phyloP scores from a whole-genome alignment of 2,888 invertebrate genomes.

The Eustalomyia histrio region DNA sequence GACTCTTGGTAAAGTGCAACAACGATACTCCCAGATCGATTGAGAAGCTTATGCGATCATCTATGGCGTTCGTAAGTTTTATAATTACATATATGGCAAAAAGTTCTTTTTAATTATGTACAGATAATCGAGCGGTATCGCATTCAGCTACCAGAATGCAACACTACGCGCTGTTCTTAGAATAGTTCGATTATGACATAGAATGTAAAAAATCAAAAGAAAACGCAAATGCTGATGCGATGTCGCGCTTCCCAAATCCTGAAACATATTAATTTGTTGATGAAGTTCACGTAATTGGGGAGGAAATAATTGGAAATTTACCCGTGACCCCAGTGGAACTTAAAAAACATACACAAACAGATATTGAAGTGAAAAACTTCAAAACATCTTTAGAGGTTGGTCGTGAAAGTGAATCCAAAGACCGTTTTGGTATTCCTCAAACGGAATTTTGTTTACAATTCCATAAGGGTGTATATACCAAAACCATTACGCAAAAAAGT shows the following conservation, averaged over 20 bases:
- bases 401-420: constrained; percentile 15
- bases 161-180: no score
- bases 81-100: constrained; percentile 75
- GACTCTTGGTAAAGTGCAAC: constrained; percentile 69
- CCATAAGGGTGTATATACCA: constrained; percentile 37
- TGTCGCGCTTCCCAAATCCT: constrained; percentile 26
- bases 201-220: no score
- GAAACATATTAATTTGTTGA: constrained; percentile 3
- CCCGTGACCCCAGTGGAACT: constrained; percentile 33
- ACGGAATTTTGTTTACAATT: constrained; percentile 34
- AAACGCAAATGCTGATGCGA: no score
- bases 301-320: constrained; percentile 26
- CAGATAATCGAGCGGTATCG: no score
- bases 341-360: not conserved
- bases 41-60: constrained; percentile 72
- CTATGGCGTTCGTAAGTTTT: constrained; percentile 75
- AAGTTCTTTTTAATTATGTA: constrained; percentile 76
- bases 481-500: no score
- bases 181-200: no score
- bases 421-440: constrained; percentile 29
- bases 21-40: constrained; percentile 70
- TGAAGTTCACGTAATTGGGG: constrained; percentile 34
- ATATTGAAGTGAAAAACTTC: constrained; percentile 19
- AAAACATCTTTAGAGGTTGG: constrained; percentile 29
- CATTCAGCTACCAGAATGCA: no score